Base-by-base conservation (phyloP, 2,113 vertebrate species). In the Pionites leucogaster region DNA sequence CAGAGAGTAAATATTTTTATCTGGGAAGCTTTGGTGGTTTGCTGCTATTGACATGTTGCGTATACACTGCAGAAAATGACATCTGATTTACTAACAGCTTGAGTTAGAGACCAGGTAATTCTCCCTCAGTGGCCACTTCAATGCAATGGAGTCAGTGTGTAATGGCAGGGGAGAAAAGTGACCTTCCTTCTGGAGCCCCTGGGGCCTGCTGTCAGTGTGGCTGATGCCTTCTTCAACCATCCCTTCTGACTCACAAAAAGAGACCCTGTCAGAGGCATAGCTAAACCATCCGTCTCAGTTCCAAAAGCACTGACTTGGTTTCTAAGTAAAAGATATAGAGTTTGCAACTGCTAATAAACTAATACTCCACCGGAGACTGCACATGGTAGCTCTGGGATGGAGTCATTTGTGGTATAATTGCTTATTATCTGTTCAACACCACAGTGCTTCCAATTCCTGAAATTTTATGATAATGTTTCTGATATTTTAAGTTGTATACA, bases 161-260 rank as follows among this genome's bases (percentile, higher is more conserved):
- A 74, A 65, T 1, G 41, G 13, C 8, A 6, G 24, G 15, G 8
- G 2, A 2, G 44, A 88, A 62, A 12, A 24, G 8, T 0, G 0
- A 41, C 60, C 27, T 68, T 59, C 19, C 35, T 17, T 35, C 62
- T 0, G 0, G 9, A 82, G 44, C 16, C 15, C 35, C 18, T 22
- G 15, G 28, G 64, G n/a, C 47, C 65, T 0, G 1, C 37, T 80
- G 53, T 33, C 70, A 52, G 19, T 0, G 0, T 47, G 20, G 77
- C 35, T 24, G 46, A 81, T 83, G 20, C n/a, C 25, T 44, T 86
- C 79, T 77, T 35, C 68, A 67, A 1, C 23, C 22, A 31, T 63
- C 19, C 19, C 24, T 75, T 70, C 16, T 37, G 52, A 71, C 19
- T 57, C 52, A 60, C 35, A 33, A 28, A 33, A 47, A 71, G 39